phyloP scores from a whole-genome alignment of 2,888 invertebrate species.

The Atethmia centrago region DNA sequence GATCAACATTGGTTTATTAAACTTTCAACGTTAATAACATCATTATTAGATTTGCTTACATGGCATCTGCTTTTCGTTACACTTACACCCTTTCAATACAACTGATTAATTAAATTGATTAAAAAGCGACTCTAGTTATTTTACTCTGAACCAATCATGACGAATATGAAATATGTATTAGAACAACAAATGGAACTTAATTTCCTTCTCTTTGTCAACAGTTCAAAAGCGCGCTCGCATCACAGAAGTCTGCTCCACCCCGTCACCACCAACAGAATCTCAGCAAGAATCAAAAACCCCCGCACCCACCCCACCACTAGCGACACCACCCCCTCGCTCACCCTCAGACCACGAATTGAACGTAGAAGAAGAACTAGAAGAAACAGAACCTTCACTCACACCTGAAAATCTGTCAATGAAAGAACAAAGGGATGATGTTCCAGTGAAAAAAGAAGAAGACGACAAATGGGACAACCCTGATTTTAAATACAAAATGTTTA shows the following conservation, averaged over 20 bases:
- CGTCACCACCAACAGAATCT: slow-evolving; percentile 81
- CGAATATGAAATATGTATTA: no score
- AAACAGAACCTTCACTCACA: slow-evolving; percentile 90
- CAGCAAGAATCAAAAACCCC: slow-evolving; percentile 81
- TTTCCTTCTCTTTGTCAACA: slow-evolving; percentile 79
- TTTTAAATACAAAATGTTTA: slow-evolving; percentile 86
- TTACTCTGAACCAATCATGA: no score
- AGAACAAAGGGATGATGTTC: slow-evolving; percentile 89
- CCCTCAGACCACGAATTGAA: slow-evolving; percentile 89
- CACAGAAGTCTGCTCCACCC: slow-evolving; percentile 86
- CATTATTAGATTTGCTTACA: no score
- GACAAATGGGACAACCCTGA: slow-evolving; percentile 86
- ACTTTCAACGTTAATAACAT: no score
- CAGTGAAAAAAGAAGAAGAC: slow-evolving; percentile 88
- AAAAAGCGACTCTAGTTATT: no score
- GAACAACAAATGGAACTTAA: no score
- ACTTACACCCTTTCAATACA: no score
- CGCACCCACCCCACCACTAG: slow-evolving; percentile 78
- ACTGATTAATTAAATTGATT: no score
- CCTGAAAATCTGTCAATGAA: slow-evolving; percentile 96
- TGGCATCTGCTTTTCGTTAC: no score
- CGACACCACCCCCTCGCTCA: slow-evolving; percentile 85
- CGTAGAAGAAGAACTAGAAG: slow-evolving; percentile 90
- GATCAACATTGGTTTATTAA: no score
- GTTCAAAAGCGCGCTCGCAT: slow-evolving; percentile 89